These are phyloP conservation scores for Bambusicola thoracicus DNA, from an alignment of 2,113 vertebrate species.

Conservation along the genomic window DNA sequence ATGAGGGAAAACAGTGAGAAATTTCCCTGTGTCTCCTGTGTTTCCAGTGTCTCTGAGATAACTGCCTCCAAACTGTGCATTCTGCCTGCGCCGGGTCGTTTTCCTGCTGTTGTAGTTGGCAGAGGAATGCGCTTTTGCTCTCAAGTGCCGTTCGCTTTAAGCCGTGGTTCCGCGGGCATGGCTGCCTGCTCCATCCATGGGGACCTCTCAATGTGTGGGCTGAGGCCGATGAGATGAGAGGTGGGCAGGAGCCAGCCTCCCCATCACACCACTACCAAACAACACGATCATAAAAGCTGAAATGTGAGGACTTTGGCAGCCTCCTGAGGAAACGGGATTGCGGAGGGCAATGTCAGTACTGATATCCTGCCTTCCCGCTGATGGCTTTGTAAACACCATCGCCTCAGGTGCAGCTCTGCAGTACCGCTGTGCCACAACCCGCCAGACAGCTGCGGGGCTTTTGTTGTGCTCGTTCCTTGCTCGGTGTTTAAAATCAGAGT, in stretches of 20 bases:
- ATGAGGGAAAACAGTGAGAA: conserved; percentile 7
- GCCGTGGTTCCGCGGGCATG: background rate
- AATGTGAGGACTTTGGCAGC: conserved; percentile 9
- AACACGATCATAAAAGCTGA: conserved; percentile 1
- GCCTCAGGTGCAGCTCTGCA: accelerated
- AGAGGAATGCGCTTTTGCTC: background rate
- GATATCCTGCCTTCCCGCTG: background rate
- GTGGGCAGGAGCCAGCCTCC: background rate
- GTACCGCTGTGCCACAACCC: background rate
- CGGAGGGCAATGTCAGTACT: background rate
- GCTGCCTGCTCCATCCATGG: too few relatives aligned
- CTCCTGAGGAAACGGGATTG: background rate
- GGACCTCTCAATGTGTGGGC: background rate
- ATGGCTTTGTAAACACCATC: conserved; percentile 11
- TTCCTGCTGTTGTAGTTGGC: background rate
- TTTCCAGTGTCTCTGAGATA: conserved; percentile 4
- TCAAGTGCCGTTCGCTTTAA: background rate
- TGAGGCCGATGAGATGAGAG: background rate
- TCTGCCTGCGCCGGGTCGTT: background rate
- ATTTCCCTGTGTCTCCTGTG: background rate
- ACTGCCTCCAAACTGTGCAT: background rate
- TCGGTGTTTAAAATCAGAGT: background rate
- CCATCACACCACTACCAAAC: background rate
- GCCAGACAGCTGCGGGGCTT: background rate
- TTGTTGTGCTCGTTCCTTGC: background rate